Percentiles rank a stretch among this genome's conserved stretches.
Conservation (phyloP, 1,140 invertebrate genomes). For the Goniozus legneri region DNA sequence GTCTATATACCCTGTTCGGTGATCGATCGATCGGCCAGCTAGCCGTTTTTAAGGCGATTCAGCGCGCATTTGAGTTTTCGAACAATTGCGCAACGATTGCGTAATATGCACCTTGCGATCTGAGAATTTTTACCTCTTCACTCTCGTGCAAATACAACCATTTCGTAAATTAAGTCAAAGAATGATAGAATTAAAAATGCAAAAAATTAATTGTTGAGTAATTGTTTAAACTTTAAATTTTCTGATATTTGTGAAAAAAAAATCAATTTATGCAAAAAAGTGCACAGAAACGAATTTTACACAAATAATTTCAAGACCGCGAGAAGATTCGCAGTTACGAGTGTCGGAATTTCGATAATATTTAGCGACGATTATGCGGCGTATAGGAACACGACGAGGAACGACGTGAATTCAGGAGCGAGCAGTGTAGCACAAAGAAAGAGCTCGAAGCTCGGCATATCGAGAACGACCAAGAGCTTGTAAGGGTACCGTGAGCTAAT, state of each 20-base stretch:
- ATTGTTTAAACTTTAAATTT: too few species aligned
- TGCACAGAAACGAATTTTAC: background rate
- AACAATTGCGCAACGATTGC: background rate
- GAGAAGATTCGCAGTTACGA: background rate
- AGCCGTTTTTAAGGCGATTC: background rate
- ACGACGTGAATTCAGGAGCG: background rate
- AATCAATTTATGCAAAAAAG: background rate
- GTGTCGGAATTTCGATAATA: background rate
- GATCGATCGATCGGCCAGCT: background rate
- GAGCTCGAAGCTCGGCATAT: background rate
- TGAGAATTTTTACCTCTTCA: background rate
- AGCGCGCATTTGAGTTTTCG: too few species aligned
- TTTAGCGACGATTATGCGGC: background rate
- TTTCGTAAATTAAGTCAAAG: background rate
- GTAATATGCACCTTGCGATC: too few species aligned
- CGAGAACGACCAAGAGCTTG: background rate
- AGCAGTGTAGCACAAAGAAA: background rate
- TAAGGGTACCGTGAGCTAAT: slow-evolving; percentile 14
- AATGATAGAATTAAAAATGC: background rate
- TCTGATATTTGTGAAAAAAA: too few species aligned
- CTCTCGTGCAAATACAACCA: background rate
- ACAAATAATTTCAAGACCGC: too few species aligned
- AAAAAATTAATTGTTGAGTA: too few species aligned
- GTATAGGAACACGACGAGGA: background rate
- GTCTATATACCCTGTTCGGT: background rate